These are phyloP conservation scores for Notodromas monacha DNA, from an alignment of 2,888 invertebrate species.

Conservation along the genomic window DNA sequence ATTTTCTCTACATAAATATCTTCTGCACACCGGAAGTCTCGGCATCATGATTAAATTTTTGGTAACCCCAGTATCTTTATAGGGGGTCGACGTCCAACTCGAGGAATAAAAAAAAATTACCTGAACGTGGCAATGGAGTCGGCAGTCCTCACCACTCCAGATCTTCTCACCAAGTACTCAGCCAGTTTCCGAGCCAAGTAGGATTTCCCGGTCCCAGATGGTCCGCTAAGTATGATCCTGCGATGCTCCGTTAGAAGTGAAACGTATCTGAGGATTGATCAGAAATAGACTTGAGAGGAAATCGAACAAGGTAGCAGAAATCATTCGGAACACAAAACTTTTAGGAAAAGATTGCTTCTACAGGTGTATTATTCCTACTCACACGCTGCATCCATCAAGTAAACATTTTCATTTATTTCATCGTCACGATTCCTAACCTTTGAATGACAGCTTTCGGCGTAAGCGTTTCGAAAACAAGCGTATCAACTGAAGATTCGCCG, in stretches of 20 bases:
- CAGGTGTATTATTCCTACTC: too few species aligned
- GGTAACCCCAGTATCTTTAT: too few species aligned
- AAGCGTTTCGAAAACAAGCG: conserved; percentile 72
- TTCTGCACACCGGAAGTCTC: too few species aligned
- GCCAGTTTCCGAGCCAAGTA: conserved; percentile 77
- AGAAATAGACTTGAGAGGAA: too few species aligned
- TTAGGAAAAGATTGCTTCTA: too few species aligned
- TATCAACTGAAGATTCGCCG: conserved; percentile 53
- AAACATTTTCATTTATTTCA: background rate
- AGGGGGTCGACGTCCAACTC: too few species aligned
- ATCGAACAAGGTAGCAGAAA: too few species aligned
- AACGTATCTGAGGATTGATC: conserved; percentile 31
- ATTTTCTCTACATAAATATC: too few species aligned
- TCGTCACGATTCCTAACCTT: conserved; percentile 20
- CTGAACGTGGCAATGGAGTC: conserved; percentile 79
- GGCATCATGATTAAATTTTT: too few species aligned
- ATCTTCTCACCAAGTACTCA: conserved; percentile 35
- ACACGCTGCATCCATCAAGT: too few species aligned
- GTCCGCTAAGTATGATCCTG: conserved; percentile 74
- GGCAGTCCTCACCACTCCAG: conserved; percentile 9
- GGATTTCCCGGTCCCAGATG: conserved; percentile 84
- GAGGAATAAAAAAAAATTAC: too few species aligned
- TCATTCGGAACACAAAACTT: too few species aligned
- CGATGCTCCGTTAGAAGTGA: conserved; percentile 66
- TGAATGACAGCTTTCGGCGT: conserved; percentile 86